Evolutionary conservation across 2,888 invertebrate genomes (phyloP).

Genomic region (Leucophora obtusa): DNA sequence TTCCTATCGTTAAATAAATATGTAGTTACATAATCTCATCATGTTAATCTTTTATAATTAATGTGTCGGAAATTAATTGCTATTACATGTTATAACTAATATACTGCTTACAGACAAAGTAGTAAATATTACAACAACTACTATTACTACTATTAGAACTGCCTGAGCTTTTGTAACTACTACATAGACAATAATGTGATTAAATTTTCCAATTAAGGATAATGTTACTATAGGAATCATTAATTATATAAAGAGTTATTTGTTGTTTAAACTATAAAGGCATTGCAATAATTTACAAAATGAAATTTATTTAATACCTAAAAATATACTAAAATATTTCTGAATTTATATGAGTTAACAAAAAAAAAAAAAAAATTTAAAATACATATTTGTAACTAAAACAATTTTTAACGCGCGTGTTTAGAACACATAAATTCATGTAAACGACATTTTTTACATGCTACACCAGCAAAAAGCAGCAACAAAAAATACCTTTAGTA

Average conservation of each 20-base stretch:
- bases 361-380: neutral
- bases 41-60: slow-evolving; percentile 59
- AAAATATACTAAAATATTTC: neutral
- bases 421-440: slow-evolving; percentile 29
- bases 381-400: neutral
- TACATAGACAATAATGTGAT: slow-evolving; percentile 37
- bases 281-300: neutral
- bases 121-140: slow-evolving; percentile 7
- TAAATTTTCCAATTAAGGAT: slow-evolving; percentile 52
- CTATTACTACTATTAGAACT: neutral
- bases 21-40: slow-evolving; percentile 45
- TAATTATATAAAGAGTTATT: slow-evolving; percentile 12
- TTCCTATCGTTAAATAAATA: slow-evolving; percentile 17
- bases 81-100: slow-evolving; percentile 45
- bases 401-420: slow-evolving; percentile 12
- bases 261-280: neutral
- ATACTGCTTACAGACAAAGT: slow-evolving; percentile 19
- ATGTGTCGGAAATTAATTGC: slow-evolving; percentile 62
- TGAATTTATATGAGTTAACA: neutral
- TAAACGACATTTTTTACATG: slow-evolving; percentile 41
- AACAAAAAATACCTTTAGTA: slow-evolving; percentile 5
- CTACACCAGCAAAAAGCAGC: neutral
- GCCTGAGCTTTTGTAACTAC: neutral
- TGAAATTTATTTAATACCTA: neutral
- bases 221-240: slow-evolving; percentile 26